Base-by-base conservation (phyloP, 1,140 invertebrate genomes). In the Brachystomella parvula region DNA sequence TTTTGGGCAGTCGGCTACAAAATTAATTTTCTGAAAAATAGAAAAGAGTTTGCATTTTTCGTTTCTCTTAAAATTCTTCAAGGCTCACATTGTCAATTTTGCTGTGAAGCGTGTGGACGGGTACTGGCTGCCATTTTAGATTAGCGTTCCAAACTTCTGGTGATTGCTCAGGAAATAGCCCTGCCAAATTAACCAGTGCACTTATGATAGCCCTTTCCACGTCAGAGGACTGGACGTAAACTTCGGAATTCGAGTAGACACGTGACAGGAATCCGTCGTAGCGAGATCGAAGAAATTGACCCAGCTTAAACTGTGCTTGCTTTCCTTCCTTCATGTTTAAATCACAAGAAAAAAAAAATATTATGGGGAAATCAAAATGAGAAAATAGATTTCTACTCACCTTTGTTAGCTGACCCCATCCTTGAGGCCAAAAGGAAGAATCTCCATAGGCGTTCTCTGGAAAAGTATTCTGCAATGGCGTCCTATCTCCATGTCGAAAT, bases 171-270 rank as follows among this genome's bases (percentile, higher is more conserved):
- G 89, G 87, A 76, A 86, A 92, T 66, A 90, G 82, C 9, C 90
- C 90, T 64, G 91, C 91, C 63, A 95, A 80, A 79, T 92, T 87
- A 1, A 84, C 80, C 76, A 88, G 81, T 0, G 90, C 93, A 71
- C 90, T 94, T 88, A 93, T 94, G 3, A 96, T 77, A 19, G 92
- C 93, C 24, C 93, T 82, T 79, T 95, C 90, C 1, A 87, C 84
- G 79, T 93, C 89, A 1, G 92, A 94, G 60, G 90, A 92, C 56
- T 80, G 80, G 0, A 92, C 77, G 71, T 83, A 83, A 53, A 93
- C 82, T 75, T 91, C 81, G 70, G 78, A 76, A 47, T 73, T 74
- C 65, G 78, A 80, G 70, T 86, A 86, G 0, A 66, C 63, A 12
- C 75, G 26, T 12, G 79, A 79, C 19, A 87, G 73, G 32, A 87